These are phyloP conservation scores for Sebastiscus tertius DNA, from an alignment of 2,797 vertebrate species.

Conservation along the genomic window DNA sequence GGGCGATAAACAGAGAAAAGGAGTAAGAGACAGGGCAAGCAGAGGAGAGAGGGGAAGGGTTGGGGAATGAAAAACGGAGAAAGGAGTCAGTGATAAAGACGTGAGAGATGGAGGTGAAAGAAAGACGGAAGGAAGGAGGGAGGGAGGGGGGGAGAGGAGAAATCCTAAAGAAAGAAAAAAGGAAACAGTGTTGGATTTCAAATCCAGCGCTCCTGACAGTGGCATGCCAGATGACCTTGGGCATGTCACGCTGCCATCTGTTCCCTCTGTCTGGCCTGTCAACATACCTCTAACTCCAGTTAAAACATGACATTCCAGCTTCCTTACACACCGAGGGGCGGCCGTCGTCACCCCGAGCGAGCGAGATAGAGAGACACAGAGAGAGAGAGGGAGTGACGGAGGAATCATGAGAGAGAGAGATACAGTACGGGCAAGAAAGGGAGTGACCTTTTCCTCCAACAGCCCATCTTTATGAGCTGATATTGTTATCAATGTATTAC, in stretches of 20 bases:
- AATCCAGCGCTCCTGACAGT: slow-evolving; percentile 77
- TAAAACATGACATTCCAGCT: slow-evolving; percentile 82
- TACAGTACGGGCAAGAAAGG: slow-evolving; percentile 51
- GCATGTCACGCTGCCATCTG: slow-evolving; percentile 85
- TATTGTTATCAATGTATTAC: slow-evolving; percentile 83
- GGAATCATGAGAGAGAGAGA: slow-evolving; percentile 35
- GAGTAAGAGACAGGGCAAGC: slow-evolving; percentile 33
- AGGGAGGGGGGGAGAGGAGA: neutral
- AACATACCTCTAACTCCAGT: slow-evolving; percentile 80
- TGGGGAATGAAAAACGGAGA: slow-evolving; percentile 21
- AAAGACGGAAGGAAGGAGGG: slow-evolving; percentile 3
- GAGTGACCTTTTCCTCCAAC: slow-evolving; percentile 79
- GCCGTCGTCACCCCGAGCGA: slow-evolving; percentile 64
- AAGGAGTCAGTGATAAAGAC: slow-evolving; percentile 41
- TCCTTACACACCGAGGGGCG: slow-evolving; percentile 73
- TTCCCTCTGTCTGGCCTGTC: slow-evolving; percentile 84
- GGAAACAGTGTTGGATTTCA: slow-evolving; percentile 78
- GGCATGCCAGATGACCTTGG: slow-evolving; percentile 86
- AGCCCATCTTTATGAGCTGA: slow-evolving; percentile 78
- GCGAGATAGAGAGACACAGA: slow-evolving; percentile 46
- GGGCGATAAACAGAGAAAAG: slow-evolving; percentile 53
- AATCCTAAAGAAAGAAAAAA: slow-evolving; percentile 51
- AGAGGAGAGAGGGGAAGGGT: slow-evolving; percentile 25
- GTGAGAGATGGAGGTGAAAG: slow-evolving; percentile 33
- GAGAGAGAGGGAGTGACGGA: slow-evolving; percentile 19